These are phyloP conservation scores for Epirrhoe tristata DNA, from an alignment of 2,888 invertebrate genomes.

Conservation along the genomic window DNA sequence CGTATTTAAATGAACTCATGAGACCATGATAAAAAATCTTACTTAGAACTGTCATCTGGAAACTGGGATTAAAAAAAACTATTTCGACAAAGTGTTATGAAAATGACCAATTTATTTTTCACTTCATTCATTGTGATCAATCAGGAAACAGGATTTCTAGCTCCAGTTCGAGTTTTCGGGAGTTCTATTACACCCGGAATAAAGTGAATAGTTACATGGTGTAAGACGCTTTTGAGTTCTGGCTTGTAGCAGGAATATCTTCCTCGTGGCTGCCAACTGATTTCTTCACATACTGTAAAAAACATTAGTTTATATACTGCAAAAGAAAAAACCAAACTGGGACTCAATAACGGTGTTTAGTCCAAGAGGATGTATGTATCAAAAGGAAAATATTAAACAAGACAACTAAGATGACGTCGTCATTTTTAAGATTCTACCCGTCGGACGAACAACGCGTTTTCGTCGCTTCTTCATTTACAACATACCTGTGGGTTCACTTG, in stretches of 20 bases:
- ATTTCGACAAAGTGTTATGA: not conserved
- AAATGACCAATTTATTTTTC: not conserved
- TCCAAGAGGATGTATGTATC: no score
- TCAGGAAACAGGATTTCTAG: not conserved
- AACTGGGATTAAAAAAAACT: constrained; percentile 1
- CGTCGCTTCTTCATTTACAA: not conserved
- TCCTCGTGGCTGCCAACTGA: constrained; percentile 86
- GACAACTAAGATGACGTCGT: no score
- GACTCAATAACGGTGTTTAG: not conserved
- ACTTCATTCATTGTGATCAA: no score
- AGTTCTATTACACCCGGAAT: not conserved
- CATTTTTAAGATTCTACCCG: no score
- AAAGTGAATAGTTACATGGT: constrained; percentile 65
- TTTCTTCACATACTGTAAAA: constrained; percentile 86
- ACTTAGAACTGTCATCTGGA: not conserved
- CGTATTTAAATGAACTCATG: no score
- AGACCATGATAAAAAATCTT: no score
- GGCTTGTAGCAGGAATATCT: constrained; percentile 80
- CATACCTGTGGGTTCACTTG: constrained; percentile 93
- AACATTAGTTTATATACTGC: constrained; percentile 5
- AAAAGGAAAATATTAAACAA: no score
- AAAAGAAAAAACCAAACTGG: not conserved
- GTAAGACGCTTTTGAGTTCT: constrained; percentile 79
- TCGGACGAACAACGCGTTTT: no score
- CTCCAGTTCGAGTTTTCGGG: not conserved